Conservation (phyloP, 2,797 vertebrate genomes). For the Glossophaga mutica region DNA sequence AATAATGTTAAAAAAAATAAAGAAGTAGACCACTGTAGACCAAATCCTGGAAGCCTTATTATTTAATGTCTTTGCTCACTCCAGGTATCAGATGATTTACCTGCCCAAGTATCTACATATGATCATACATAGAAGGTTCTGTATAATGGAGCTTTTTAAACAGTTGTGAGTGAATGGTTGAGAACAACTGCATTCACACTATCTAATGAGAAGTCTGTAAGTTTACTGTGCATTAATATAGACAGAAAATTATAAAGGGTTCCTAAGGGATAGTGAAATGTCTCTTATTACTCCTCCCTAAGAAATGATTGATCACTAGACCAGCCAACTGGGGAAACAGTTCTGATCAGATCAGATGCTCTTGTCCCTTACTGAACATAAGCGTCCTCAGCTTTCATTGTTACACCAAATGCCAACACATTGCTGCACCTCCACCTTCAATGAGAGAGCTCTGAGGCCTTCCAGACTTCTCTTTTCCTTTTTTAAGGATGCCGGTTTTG, state of each 20-base stretch:
- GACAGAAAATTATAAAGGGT: not conserved
- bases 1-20: no score
- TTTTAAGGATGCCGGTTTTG: not conserved
- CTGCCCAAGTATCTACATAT: not conserved
- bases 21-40: not conserved
- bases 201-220: not conserved
- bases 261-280: not conserved
- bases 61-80: not conserved
- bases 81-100: not conserved
- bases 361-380: not conserved
- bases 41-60: not conserved
- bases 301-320: not conserved
- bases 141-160: not conserved
- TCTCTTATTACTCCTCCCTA: not conserved
- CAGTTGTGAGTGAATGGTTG: not conserved
- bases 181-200: not conserved
- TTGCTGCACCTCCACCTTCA: not conserved
- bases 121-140: not conserved
- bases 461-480: not conserved
- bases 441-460: not conserved
- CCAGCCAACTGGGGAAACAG: not conserved
- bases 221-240: not conserved
- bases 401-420: not conserved
- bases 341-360: not conserved
- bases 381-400: not conserved